Conservation (phyloP, 2,113 vertebrate species). For the Chlamydotis undulata region DNA sequence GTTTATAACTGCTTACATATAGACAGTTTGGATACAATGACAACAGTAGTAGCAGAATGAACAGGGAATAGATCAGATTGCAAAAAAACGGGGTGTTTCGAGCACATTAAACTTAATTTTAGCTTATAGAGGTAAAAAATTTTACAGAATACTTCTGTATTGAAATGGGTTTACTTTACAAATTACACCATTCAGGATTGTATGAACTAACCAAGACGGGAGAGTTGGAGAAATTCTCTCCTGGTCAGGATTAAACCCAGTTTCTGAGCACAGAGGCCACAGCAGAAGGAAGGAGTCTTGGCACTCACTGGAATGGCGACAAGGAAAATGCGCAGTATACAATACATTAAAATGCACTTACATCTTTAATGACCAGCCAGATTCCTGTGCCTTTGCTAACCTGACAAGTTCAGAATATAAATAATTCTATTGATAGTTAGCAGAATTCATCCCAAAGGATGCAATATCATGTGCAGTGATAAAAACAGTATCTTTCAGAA, state of each 20-base stretch:
- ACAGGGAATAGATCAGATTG: neutral
- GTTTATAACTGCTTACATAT: neutral
- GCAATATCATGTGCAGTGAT: fast-evolving
- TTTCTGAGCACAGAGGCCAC: neutral
- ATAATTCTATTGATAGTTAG: neutral
- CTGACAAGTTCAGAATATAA: neutral
- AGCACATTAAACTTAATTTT: neutral
- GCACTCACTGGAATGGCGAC: neutral
- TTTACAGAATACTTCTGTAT: neutral
- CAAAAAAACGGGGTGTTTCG: neutral
- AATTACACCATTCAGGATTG: neutral
- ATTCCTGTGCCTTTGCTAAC: neutral
- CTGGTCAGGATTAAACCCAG: neutral
- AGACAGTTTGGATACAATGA: neutral
- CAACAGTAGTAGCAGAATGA: neutral
- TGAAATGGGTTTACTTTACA: neutral
- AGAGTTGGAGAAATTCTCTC: neutral
- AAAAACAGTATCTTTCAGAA: neutral
- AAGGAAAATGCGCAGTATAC: neutral
- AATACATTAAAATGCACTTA: neutral
- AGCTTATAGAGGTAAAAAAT: neutral
- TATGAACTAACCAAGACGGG: neutral
- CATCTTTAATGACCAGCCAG: neutral
- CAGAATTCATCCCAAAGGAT: neutral
- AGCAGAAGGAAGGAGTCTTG: neutral